These are phyloP conservation scores for Aspidiotus destructor DNA, from an alignment of 2,888 invertebrate species.

Conservation along the genomic window DNA sequence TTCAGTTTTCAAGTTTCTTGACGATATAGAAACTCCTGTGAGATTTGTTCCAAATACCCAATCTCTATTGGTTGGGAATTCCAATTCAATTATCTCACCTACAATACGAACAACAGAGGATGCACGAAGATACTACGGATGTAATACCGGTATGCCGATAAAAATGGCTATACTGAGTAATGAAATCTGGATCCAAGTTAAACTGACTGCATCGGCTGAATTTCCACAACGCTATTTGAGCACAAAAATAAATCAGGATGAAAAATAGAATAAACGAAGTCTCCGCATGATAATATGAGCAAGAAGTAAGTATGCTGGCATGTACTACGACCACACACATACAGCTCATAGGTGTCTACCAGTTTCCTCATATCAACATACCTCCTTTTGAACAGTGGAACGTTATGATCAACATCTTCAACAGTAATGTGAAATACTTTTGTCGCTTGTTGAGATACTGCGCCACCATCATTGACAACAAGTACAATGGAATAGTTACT, in stretches of 20 bases:
- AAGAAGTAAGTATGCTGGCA: too few relatives aligned
- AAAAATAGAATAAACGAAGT: not conserved
- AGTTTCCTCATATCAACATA: conserved; percentile 30
- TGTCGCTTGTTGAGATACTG: conserved; percentile 64
- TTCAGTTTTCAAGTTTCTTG: too few relatives aligned
- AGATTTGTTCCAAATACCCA: too few relatives aligned
- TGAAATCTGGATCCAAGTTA: conserved; percentile 56
- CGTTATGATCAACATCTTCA: conserved; percentile 40
- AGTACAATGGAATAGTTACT: conserved; percentile 65
- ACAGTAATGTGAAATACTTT: conserved; percentile 53
- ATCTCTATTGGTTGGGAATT: too few relatives aligned
- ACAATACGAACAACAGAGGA: conserved; percentile 61
- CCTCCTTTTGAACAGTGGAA: too few relatives aligned
- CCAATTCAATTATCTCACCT: conserved; percentile 44
- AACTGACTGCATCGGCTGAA: conserved; percentile 46
- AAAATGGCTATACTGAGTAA: conserved; percentile 58
- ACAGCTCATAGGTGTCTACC: too few relatives aligned
- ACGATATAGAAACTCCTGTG: too few relatives aligned
- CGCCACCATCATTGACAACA: conserved; percentile 64
- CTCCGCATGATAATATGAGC: too few relatives aligned
- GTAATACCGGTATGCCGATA: conserved; percentile 58
- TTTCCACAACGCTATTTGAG: conserved; percentile 41
- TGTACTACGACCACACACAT: too few relatives aligned
- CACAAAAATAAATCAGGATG: conserved; percentile 18
- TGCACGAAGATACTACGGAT: conserved; percentile 54